Percentiles rank a stretch among this genome's conserved stretches.
Evolutionary conservation across 2,888 invertebrate species (phyloP).

Genomic region (Erannis defoliaria): DNA sequence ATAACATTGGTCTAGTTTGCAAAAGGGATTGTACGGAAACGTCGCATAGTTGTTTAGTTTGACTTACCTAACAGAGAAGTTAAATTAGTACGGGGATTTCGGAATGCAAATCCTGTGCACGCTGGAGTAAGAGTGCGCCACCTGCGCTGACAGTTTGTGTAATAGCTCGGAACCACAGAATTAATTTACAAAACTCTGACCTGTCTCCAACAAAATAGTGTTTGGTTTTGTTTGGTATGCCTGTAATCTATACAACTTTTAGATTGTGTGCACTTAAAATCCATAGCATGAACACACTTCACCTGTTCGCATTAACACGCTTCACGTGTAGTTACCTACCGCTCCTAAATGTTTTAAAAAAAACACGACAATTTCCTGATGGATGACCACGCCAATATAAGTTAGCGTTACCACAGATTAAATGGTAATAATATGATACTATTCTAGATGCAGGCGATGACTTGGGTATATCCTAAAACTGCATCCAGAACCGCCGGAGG

Average conservation of each 20-base stretch:
- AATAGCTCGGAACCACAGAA: slow-evolving; percentile 82
- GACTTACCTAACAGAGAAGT: slow-evolving; percentile 75
- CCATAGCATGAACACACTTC: background rate
- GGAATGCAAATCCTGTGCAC: slow-evolving; percentile 75
- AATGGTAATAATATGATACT: too few relatives aligned
- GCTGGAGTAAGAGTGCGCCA: slow-evolving; percentile 68
- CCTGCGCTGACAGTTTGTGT: slow-evolving; percentile 83
- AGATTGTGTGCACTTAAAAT: background rate
- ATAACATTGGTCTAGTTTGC: slow-evolving; percentile 41
- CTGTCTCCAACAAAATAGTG: slow-evolving; percentile 75
- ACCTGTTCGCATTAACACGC: too few relatives aligned
- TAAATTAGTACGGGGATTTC: slow-evolving; percentile 80
- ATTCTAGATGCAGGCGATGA: too few relatives aligned
- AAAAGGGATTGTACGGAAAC: slow-evolving; percentile 38
- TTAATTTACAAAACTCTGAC: slow-evolving; percentile 83
- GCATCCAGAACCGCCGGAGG: too few relatives aligned
- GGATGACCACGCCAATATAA: too few relatives aligned
- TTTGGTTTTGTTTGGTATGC: slow-evolving; percentile 60
- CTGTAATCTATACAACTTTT: background rate
- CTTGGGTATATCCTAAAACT: too few relatives aligned
- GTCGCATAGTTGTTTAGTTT: slow-evolving; percentile 68
- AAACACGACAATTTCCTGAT: too few relatives aligned
- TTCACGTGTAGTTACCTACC: too few relatives aligned
- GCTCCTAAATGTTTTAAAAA: too few relatives aligned
- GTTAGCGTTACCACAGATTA: too few relatives aligned